These are phyloP conservation scores for Nezara viridula DNA, from an alignment of 2,888 invertebrate genomes.

Conservation along the genomic window DNA sequence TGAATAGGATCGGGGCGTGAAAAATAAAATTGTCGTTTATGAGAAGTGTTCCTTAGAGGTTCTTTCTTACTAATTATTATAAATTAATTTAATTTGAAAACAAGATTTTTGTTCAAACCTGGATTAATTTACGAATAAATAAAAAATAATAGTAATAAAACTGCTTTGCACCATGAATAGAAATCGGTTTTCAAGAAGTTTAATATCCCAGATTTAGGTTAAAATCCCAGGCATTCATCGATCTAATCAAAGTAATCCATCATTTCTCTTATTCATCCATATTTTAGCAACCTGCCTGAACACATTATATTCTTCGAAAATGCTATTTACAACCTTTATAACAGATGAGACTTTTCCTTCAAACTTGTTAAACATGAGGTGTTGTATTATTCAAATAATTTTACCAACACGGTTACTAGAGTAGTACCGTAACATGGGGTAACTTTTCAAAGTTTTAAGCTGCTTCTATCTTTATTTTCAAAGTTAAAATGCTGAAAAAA, in stretches of 20 bases:
- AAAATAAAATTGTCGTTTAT: too few relatives aligned
- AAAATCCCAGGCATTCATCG: background rate
- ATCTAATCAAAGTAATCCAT: slow-evolving; percentile 8
- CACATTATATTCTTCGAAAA: background rate
- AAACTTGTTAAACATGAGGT: background rate
- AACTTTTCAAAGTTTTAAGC: too few relatives aligned
- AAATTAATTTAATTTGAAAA: too few relatives aligned
- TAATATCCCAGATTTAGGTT: background rate
- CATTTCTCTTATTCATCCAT: background rate
- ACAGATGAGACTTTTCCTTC: background rate
- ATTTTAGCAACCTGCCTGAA: background rate
- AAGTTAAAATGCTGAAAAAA: too few relatives aligned
- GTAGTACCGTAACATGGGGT: too few relatives aligned
- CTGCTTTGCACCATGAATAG: background rate
- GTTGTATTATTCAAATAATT: background rate
- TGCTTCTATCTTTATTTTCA: too few relatives aligned
- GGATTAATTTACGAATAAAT: background rate
- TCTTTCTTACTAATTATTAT: too few relatives aligned
- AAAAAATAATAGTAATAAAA: background rate
- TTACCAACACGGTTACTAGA: background rate
- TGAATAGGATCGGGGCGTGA: too few relatives aligned
- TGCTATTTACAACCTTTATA: background rate
- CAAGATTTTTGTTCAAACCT: too few relatives aligned
- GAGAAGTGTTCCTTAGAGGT: too few relatives aligned
- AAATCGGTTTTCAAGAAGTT: background rate